phyloP scores from a whole-genome alignment of 2,113 vertebrate species.

The Tragulus kanchil region DNA sequence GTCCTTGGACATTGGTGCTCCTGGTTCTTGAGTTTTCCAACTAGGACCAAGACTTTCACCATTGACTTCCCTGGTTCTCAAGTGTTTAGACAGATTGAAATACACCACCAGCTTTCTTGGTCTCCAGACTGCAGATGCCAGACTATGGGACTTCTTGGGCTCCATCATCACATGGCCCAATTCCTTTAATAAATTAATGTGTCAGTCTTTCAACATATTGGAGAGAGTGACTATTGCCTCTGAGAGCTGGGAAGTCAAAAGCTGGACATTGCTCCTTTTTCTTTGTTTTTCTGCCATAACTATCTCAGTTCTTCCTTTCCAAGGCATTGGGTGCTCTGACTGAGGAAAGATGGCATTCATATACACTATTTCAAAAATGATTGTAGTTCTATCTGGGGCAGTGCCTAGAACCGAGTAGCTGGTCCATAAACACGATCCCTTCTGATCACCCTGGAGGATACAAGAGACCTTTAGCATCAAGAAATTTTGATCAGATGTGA shows the following conservation, averaged over 20 bases:
- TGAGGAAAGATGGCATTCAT: not conserved
- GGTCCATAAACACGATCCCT: not conserved
- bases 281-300: not conserved
- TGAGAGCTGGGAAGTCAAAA: too few species aligned
- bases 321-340: not conserved
- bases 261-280: not conserved
- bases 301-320: not conserved
- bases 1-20: not conserved
- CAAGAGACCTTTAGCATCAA: not conserved
- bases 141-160: not conserved
- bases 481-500: not conserved
- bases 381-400: not conserved
- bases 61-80: not conserved
- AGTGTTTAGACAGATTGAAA: not conserved
- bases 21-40: not conserved
- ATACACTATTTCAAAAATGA: not conserved
- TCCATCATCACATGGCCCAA: not conserved
- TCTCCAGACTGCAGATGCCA: not conserved
- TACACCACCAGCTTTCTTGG: too few species aligned
- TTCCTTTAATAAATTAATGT: not conserved
- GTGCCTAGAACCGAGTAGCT: not conserved
- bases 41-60: not conserved
- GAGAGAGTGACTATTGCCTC: not conserved
- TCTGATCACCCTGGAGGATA: not conserved
- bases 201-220: not conserved